Base-by-base conservation (phyloP, 2,888 invertebrate species). In the Agrochola lota region DNA sequence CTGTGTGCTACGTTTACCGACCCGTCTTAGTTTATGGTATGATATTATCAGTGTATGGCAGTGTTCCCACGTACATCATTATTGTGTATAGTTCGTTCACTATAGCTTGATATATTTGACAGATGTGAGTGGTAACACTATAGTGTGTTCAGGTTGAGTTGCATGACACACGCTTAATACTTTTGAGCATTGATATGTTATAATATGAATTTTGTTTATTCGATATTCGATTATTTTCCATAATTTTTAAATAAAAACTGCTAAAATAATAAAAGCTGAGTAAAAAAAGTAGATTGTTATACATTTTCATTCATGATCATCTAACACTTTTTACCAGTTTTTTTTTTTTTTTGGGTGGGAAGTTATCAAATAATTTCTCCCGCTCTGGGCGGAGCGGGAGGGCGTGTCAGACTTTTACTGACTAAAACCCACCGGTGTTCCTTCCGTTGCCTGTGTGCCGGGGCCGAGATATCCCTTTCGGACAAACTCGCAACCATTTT, bases 41-140 rank as follows among this genome's bases (percentile, higher is more conserved):
- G 62, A 71, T 78, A 77, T 59, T 81, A 72, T 71, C 78, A 43
- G 78, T 83, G 23, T 55, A 66, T 60, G 23, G 30, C 40, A 49
- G 26, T 60, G 60, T 68, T 57, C 23, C 9, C 55, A 17, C n/a
- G 63, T 63, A 63, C 30, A 63, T 63, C 71, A 49, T 57, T 40
- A 15, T 49, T 55, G 55, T 59, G 26, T 77, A 64, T 40, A 43
- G 23, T 30, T 17, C 12, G 49, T 60, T 60, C 12, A 49, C 2
- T 30, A 23, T 0, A 26, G 1, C 2, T 23, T 76, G 63, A 35
- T 49, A 43, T 15, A 35, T 63, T 55, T 76, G 63, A 76, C 76
- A 76, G n/a, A 11, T 35, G 35, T 35, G 35, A 17, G 20, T 52
- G 5, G 23, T 9, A 52, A 6, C 30, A 52, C 52, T 35, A 49